Evolutionary conservation across 2,888 invertebrate species (phyloP).

Genomic region (Stegophylla sp.): DNA sequence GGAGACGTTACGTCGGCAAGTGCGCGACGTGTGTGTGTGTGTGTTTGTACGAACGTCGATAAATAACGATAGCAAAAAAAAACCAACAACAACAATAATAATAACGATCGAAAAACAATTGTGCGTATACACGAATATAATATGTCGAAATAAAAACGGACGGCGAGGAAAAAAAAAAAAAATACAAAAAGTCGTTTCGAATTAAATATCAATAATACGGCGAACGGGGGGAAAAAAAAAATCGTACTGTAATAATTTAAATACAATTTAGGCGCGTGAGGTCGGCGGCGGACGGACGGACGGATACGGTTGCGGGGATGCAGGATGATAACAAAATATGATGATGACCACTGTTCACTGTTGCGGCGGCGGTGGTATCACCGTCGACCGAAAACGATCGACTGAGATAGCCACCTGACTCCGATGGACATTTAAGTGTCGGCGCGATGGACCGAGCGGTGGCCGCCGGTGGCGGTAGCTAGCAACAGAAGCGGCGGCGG

Average conservation of each 20-base stretch:
- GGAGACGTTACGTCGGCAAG: constrained; percentile 1
- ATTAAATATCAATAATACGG: too few species aligned
- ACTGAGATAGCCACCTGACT: constrained; percentile 59
- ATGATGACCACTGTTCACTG: constrained; percentile 23
- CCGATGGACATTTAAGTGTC: constrained; percentile 58
- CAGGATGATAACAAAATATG: not conserved
- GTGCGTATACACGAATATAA: too few species aligned
- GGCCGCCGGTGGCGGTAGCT: constrained; percentile 19
- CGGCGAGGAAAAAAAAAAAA: too few species aligned
- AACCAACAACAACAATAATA: not conserved
- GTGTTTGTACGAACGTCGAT: not conserved
- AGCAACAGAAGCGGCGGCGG: constrained; percentile 4
- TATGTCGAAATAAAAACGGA: too few species aligned
- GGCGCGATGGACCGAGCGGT: constrained; percentile 54
- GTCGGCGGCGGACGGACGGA: not conserved
- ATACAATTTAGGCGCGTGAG: not conserved
- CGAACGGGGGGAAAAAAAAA: not conserved
- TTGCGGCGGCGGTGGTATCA: constrained; percentile 32
- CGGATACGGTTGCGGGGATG: not conserved
- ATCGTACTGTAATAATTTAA: not conserved
- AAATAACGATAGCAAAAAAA: not conserved
- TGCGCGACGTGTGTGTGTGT: not conserved
- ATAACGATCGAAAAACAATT: not conserved
- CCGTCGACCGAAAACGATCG: constrained; percentile 58
- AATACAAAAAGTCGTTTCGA: too few species aligned